phyloP scores from a whole-genome alignment of 2,888 invertebrate genomes.

The Harpalus rufipes region DNA sequence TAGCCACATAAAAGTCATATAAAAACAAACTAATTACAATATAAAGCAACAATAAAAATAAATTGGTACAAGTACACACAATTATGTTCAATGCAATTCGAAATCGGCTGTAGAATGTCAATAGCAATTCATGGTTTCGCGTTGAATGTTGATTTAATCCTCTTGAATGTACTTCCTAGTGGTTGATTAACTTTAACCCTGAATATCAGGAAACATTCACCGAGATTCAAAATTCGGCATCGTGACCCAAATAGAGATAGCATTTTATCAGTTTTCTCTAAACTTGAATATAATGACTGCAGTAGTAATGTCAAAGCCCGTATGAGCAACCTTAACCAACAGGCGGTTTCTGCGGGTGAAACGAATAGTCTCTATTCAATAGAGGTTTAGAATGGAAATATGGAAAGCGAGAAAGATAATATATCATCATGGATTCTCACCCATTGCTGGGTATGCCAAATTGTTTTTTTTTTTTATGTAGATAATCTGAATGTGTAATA shows the following conservation, averaged over 20 bases:
- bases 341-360: neutral
- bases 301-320: neutral
- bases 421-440: no score
- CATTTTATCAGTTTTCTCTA: slow-evolving; percentile 3
- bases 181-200: neutral
- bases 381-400: neutral
- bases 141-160: neutral
- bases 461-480: no score
- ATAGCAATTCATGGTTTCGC: neutral
- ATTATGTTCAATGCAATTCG: neutral
- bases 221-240: neutral
- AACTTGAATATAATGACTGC: neutral
- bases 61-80: neutral
- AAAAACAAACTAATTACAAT: neutral
- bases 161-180: neutral
- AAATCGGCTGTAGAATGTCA: neutral
- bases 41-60: neutral
- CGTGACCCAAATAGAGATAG: slow-evolving; percentile 5
- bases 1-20: neutral
- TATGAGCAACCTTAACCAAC: neutral
- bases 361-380: no score
- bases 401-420: no score
- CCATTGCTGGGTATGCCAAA: no score
- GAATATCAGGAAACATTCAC: neutral
- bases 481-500: no score